A percentile compares a stretch with the other conserved stretches of the same genome.
Evolutionary conservation across 2,797 vertebrate species (phyloP).

Genomic region (Gymnoscopelus microlampas): DNA sequence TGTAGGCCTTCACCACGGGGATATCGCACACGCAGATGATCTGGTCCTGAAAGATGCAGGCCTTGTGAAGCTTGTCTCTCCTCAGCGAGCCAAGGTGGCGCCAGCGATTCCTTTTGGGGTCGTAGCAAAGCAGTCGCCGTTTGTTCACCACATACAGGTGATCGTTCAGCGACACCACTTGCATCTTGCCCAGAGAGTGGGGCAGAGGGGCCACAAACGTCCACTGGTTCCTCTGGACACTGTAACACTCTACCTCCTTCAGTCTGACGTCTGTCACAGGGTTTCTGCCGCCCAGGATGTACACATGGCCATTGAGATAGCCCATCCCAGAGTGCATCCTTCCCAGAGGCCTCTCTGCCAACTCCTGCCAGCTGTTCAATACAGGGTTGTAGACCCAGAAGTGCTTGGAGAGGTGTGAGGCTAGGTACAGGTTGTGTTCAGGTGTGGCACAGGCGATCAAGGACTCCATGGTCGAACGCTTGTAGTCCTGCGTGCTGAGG

Average conservation of each 20-base stretch:
- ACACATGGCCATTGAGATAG: slow-evolving; percentile 88
- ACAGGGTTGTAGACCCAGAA: slow-evolving; percentile 89
- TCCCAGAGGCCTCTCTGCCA: slow-evolving; percentile 85
- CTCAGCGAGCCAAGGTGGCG: slow-evolving; percentile 87
- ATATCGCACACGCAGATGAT: slow-evolving; percentile 90
- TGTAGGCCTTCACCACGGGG: slow-evolving; percentile 89
- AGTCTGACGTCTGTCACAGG: slow-evolving; percentile 83
- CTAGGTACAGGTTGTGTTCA: slow-evolving; percentile 87
- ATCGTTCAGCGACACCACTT: slow-evolving; percentile 87
- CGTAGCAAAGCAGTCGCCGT: slow-evolving; percentile 88
- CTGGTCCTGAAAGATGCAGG: slow-evolving; percentile 89
- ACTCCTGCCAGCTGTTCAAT: slow-evolving; percentile 86
- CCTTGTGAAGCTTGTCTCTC: slow-evolving; percentile 88
- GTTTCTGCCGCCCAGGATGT: slow-evolving; percentile 87
- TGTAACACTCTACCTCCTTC: slow-evolving; percentile 91
- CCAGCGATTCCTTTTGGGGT: slow-evolving; percentile 88
- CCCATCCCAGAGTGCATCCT: slow-evolving; percentile 88
- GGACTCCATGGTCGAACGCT: slow-evolving; percentile 84
- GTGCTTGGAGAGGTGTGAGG: slow-evolving; percentile 87
- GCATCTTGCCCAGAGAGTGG: slow-evolving; percentile 88
- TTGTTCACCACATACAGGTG: slow-evolving; percentile 89
- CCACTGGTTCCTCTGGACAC: slow-evolving; percentile 90
- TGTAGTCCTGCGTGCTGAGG: slow-evolving; percentile 84
- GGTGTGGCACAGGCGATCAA: slow-evolving; percentile 86
- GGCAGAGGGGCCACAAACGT: slow-evolving; percentile 86